Evolutionary conservation across 2,113 vertebrate species (phyloP), one percentile per base, ranked within the genome.

Genomic region (Orientallactaga bullata): DNA sequence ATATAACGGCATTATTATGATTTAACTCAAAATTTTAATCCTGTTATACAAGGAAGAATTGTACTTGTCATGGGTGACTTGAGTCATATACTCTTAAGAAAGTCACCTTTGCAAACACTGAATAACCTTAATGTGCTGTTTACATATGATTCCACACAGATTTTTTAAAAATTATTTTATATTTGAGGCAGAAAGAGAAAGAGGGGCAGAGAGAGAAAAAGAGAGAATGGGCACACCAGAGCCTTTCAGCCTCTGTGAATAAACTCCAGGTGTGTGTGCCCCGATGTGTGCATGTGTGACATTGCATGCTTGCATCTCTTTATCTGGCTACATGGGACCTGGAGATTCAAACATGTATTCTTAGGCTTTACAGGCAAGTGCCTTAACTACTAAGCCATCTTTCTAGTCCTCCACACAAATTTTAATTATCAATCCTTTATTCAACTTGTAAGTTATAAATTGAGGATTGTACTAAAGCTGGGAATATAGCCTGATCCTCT

Each of bases 401-500:
- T 8, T 47, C 42, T 8, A 47, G 42, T 8, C 42, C 42, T 92
- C 42, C 39, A 32, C 18, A 37, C 11, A 71, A 61, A 51, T 81
- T 82, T 47, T 37, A 47, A 8, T 47, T 47, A 47, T 47, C 42
- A 71, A 89, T 32, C 10, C 11, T 20, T 85, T n/a, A 6, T 84
- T 69, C 32, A 84, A n/a, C 55, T 51, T 28, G 20, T 8, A 65
- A 79, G 28, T 13, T 85, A 85, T 35, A 37, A 63, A 88, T 63
- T 68, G 2, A 4, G 93, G 73, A 68, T 35, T 92, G 66, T 72
- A 5, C 68, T 85, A 93, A 92, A 77, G 79, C 32, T 89, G 17
- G n/a, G 93, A 90, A 78, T 30, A 28, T 37, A 37, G 12, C 12
- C 55, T 18, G 81, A 66, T 60, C 11, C 28, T 5, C 24, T 94